A percentile compares a stretch with the other conserved stretches of the same genome.
Conservation (phyloP, 2,888 invertebrate species). For the Agrotis segetum region DNA sequence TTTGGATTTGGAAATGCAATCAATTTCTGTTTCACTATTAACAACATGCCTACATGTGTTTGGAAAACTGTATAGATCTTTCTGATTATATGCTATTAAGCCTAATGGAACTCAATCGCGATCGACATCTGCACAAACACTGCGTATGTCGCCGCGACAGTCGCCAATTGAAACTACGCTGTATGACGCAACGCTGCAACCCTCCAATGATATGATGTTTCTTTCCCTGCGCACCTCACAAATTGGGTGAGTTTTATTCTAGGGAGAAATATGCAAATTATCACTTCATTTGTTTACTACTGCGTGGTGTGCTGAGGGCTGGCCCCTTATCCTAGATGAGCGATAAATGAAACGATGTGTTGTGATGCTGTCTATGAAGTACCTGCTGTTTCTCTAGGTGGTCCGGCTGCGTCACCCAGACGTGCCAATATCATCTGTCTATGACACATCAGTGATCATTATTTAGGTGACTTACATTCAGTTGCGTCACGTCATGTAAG, state of each 20-base stretch:
- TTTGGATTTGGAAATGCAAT: conserved; percentile 45
- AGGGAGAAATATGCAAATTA: conserved; percentile 57
- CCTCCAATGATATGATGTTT: conserved; percentile 59
- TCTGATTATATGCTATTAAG: conserved; percentile 61
- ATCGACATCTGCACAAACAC: conserved; percentile 62
- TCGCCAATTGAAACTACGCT: conserved; percentile 58
- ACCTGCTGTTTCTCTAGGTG: neutral
- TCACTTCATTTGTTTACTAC: conserved; percentile 69
- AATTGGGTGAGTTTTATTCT: conserved; percentile 60
- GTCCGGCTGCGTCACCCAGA: neutral
- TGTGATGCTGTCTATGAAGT: neutral
- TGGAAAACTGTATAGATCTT: conserved; percentile 60
- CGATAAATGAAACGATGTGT: conserved; percentile 28
- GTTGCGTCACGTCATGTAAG: conserved; percentile 22
- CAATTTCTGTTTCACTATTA: conserved; percentile 47
- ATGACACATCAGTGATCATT: neutral
- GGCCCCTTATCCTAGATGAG: conserved; percentile 31
- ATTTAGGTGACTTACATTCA: conserved; percentile 38
- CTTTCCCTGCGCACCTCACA: conserved; percentile 61
- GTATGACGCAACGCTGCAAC: conserved; percentile 55
- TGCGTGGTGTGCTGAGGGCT: conserved; percentile 21
- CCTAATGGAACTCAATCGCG: conserved; percentile 60
- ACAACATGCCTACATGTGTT: conserved; percentile 56
- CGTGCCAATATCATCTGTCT: neutral
- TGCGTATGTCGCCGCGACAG: conserved; percentile 56